phyloP scores from a whole-genome alignment of 1,140 invertebrate species.

The Macrosteles quadrilineatus region DNA sequence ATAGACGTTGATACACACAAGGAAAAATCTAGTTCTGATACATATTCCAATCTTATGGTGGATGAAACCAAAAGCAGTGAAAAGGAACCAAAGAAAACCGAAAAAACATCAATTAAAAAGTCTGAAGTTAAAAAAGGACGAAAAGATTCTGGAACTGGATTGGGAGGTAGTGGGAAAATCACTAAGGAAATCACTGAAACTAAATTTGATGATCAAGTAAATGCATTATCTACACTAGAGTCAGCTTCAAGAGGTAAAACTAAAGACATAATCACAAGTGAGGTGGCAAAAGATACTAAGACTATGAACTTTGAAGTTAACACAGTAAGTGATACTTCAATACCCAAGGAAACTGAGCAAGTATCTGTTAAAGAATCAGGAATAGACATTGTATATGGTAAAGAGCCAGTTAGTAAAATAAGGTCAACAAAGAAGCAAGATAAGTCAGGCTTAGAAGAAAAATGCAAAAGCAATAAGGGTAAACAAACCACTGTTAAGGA shows the following conservation, averaged over 20 bases:
- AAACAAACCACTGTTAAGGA: constrained; percentile 22
- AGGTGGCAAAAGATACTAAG: not conserved
- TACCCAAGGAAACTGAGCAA: too few species aligned
- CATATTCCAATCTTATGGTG: too few species aligned
- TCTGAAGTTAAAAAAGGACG: not conserved
- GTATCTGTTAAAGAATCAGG: too few species aligned
- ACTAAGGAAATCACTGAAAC: too few species aligned
- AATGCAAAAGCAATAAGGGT: constrained; percentile 21
- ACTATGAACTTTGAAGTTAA: constrained; percentile 41
- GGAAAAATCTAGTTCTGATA: too few species aligned
- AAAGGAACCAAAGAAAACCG: constrained; percentile 17
- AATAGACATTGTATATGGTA: too few species aligned
- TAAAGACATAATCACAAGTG: not conserved
- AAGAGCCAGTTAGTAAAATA: too few species aligned
- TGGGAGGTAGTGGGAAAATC: too few species aligned
- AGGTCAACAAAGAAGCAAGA: not conserved
- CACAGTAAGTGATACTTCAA: too few species aligned
- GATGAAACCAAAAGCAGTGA: too few species aligned
- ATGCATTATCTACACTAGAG: constrained; percentile 21
- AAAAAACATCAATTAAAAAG: constrained; percentile 32
- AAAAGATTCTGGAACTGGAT: too few species aligned
- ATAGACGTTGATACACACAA: too few species aligned
- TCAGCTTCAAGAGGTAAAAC: constrained; percentile 24
- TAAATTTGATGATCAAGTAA: constrained; percentile 20
- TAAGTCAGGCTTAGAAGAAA: not conserved